Percentiles rank a stretch among this genome's conserved stretches.
These are phyloP conservation scores for Strix uralensis DNA, from an alignment of 2,113 vertebrate species.

Conservation along the genomic window DNA sequence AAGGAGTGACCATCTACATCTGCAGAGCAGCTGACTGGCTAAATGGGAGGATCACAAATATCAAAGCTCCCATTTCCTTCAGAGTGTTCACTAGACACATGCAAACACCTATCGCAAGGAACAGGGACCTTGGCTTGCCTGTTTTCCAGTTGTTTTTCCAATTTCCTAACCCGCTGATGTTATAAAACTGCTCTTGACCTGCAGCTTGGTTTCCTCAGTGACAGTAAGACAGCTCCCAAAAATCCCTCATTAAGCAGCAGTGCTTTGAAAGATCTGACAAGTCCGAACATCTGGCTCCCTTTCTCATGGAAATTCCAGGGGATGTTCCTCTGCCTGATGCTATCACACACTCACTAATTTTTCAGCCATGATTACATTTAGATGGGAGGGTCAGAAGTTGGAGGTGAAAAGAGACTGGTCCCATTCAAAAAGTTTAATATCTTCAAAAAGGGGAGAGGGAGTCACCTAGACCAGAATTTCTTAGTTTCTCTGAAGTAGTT, in stretches of 20 bases:
- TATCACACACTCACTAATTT: neutral
- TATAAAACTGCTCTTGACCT: neutral
- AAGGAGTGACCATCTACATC: neutral
- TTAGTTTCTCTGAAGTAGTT: neutral
- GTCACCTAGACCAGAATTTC: neutral
- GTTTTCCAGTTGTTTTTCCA: neutral
- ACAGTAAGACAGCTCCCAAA: neutral
- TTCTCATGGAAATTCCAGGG: constrained; percentile 42
- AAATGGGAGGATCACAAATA: neutral
- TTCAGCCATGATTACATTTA: neutral
- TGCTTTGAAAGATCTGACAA: neutral
- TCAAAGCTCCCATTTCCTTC: neutral
- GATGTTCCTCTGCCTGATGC: neutral
- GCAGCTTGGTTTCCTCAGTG: constrained; percentile 37
- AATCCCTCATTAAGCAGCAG: neutral
- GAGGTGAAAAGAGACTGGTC: neutral
- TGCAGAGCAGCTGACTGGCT: neutral
- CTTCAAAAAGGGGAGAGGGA: neutral
- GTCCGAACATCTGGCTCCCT: neutral
- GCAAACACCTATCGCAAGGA: neutral
- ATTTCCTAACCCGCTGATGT: neutral
- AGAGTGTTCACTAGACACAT: neutral
- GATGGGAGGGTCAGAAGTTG: neutral
- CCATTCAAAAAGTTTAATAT: neutral
- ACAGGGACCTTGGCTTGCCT: neutral